Evolutionary conservation across 2,888 invertebrate genomes (phyloP).

Genomic region (Papilio gigon): DNA sequence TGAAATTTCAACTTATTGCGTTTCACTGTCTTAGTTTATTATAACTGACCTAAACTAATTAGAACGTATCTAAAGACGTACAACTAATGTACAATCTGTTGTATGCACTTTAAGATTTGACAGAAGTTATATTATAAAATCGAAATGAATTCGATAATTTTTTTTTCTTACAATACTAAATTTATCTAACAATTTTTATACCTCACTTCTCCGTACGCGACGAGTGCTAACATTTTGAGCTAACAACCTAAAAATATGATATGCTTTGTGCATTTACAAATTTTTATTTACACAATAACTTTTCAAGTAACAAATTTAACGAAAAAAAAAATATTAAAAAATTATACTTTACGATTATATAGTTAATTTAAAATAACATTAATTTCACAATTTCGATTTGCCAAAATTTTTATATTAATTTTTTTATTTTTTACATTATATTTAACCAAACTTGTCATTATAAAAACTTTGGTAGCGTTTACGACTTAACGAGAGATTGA

Average conservation of each 20-base stretch:
- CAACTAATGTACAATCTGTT: conserved; percentile 27
- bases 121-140: conserved; percentile 35
- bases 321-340: conserved; percentile 33
- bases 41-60: conserved; percentile 31
- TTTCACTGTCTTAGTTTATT: conserved; percentile 29
- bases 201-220: conserved; percentile 26
- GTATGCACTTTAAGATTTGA: conserved; percentile 30
- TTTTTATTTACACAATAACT: conserved; percentile 41
- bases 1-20: conserved; percentile 33
- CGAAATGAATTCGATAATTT: conserved; percentile 27
- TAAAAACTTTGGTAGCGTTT: conserved; percentile 40
- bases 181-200: conserved; percentile 40
- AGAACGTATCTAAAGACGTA: conserved; percentile 33
- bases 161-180: conserved; percentile 28
- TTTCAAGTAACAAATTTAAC: conserved; percentile 42
- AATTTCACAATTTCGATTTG: conserved; percentile 33
- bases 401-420: conserved; percentile 37
- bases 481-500: conserved; percentile 38
- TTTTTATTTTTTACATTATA: conserved; percentile 29
- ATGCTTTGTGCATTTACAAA: conserved; percentile 39
- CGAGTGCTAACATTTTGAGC: conserved; percentile 41
- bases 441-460: conserved; percentile 37
- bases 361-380: conserved; percentile 35
- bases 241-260: conserved; percentile 43
- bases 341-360: conserved; percentile 31